These are phyloP conservation scores for Sialis lutaria DNA, from an alignment of 2,888 invertebrate species.

Conservation along the genomic window DNA sequence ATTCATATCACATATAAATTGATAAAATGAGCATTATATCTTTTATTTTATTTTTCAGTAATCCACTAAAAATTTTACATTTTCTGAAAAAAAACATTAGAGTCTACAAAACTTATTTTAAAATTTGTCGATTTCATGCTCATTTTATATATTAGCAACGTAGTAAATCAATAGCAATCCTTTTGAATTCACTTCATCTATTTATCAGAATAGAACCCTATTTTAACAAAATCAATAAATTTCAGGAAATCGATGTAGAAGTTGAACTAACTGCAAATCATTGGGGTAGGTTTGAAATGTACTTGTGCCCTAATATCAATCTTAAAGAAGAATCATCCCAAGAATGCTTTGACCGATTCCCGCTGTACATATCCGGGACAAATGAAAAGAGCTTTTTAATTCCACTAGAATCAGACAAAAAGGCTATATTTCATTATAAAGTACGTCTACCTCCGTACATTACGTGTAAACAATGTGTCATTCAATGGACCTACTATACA, in stretches of 20 bases:
- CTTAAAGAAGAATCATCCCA: conserved; percentile 59
- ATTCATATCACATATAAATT: too few species aligned
- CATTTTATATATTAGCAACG: too few species aligned
- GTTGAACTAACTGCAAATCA: conserved; percentile 82
- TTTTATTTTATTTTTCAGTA: too few species aligned
- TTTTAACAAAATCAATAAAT: too few species aligned
- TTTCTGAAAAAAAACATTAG: too few species aligned
- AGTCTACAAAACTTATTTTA: too few species aligned
- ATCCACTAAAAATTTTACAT: too few species aligned
- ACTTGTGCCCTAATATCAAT: conserved; percentile 74
- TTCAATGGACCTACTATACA: conserved; percentile 88
- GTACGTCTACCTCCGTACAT: conserved; percentile 66
- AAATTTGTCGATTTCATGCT: too few species aligned
- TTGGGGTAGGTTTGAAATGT: conserved; percentile 70
- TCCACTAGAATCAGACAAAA: conserved; percentile 34
- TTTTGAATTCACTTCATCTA: too few species aligned
- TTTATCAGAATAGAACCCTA: too few species aligned
- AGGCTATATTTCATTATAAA: conserved; percentile 42
- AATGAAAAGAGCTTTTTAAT: conserved; percentile 52
- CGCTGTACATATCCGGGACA: conserved; percentile 55
- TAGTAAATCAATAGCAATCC: too few species aligned
- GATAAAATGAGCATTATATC: too few species aligned
- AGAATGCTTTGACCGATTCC: conserved; percentile 68
- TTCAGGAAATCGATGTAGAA: conserved; percentile 65
- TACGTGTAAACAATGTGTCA: conserved; percentile 74